Conservation (phyloP, 2,888 invertebrate species). For the Acanthosepion esculentum region DNA sequence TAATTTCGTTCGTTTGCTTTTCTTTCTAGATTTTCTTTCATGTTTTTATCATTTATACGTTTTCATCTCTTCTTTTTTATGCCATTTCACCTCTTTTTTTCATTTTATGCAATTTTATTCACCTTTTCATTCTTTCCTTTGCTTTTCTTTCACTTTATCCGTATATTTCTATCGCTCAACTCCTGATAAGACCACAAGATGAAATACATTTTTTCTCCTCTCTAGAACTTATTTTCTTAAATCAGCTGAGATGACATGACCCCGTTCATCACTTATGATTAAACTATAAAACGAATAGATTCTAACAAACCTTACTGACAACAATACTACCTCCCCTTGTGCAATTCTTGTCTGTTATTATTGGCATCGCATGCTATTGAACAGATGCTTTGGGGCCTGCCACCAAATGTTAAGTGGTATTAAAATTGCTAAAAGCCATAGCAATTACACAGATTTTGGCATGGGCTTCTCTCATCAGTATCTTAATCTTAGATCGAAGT, state of each 20-base stretch:
- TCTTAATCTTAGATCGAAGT: not conserved
- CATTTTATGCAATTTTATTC: not conserved
- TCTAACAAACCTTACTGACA: not conserved
- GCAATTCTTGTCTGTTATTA: not conserved
- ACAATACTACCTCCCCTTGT: not conserved
- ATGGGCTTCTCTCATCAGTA: not conserved
- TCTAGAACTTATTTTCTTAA: not conserved
- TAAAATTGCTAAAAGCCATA: not conserved
- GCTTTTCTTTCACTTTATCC: not conserved
- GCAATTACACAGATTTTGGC: not conserved
- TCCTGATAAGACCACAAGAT: not conserved
- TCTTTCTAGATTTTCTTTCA: not conserved
- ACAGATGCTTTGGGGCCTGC: not conserved
- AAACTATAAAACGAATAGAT: not conserved
- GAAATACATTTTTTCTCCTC: not conserved
- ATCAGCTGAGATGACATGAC: not conserved
- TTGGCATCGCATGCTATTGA: not conserved
- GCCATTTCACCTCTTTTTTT: too few species aligned
- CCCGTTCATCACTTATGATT: not conserved
- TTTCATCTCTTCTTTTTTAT: not conserved
- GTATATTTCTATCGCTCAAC: too few species aligned
- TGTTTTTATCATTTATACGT: not conserved
- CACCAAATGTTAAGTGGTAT: slow-evolving; percentile 16
- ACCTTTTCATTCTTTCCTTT: not conserved
- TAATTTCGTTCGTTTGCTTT: not conserved